Evolutionary conservation across 2,113 vertebrate genomes (phyloP).

Genomic region (Notothenia coriiceps): DNA sequence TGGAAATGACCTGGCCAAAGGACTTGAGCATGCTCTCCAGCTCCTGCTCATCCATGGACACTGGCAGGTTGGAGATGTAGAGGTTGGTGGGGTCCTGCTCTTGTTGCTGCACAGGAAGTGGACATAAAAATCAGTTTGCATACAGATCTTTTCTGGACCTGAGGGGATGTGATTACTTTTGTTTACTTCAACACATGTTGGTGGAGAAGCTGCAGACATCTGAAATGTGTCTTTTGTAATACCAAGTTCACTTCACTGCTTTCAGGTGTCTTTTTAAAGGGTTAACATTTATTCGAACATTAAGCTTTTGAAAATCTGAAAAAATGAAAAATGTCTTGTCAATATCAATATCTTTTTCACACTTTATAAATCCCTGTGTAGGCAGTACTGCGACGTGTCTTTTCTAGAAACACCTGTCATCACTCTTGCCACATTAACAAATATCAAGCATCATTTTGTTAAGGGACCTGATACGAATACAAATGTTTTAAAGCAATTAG

Average conservation of each 20-base stretch:
- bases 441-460: slow-evolving; percentile 10
- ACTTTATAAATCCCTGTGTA: slow-evolving; percentile 19
- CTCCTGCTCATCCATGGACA: slow-evolving; percentile 95
- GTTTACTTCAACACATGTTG: background rate
- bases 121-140: slow-evolving; percentile 5
- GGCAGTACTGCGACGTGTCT: slow-evolving; percentile 34
- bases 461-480: background rate
- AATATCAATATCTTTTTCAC: slow-evolving; percentile 35
- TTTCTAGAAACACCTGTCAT: slow-evolving; percentile 38
- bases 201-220: background rate
- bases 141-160: background rate
- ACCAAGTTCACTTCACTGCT: background rate
- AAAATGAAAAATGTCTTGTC: slow-evolving; percentile 18
- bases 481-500: slow-evolving; percentile 33
- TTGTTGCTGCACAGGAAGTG: slow-evolving; percentile 87
- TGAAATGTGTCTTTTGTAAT: background rate
- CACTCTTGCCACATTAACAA: slow-evolving; percentile 12
- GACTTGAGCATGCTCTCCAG: slow-evolving; percentile 94
- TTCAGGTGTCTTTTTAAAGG: background rate
- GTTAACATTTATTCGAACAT: no score
- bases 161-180: background rate
- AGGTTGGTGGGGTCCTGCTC: slow-evolving; percentile 97
- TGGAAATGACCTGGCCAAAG: slow-evolving; percentile 95
- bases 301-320: background rate
- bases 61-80: slow-evolving; percentile 95